Conservation (phyloP, 2,797 vertebrate genomes). For the Varecia variegata region DNA sequence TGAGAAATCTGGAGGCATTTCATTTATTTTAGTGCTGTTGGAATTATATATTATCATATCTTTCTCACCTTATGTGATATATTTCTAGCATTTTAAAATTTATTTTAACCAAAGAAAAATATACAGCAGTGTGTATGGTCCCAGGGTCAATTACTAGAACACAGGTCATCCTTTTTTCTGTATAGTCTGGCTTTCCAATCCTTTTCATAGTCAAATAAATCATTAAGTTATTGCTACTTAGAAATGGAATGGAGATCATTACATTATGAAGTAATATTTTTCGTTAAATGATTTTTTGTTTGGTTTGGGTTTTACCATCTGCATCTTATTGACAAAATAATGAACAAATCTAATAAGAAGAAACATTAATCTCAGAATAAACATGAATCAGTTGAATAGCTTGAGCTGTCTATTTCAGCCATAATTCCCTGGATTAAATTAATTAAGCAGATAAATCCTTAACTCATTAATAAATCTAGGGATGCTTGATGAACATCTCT, state of each 20-base stretch:
- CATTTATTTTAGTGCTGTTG: background rate
- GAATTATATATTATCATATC: background rate
- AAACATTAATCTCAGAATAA: conserved; percentile 5
- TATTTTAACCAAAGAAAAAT: background rate
- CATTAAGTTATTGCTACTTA: background rate
- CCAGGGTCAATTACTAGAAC: background rate
- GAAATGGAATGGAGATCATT: background rate
- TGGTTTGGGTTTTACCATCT: background rate
- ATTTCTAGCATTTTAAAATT: background rate
- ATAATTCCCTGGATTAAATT: background rate
- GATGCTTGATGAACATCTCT: background rate
- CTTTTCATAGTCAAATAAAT: background rate
- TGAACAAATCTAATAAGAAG: background rate
- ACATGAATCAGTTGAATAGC: background rate
- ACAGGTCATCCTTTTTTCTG: background rate
- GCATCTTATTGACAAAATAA: background rate
- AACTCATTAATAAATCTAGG: background rate
- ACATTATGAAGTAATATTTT: background rate
- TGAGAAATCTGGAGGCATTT: background rate
- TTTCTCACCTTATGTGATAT: background rate
- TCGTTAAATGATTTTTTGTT: background rate
- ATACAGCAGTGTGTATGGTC: background rate
- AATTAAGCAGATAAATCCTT: background rate
- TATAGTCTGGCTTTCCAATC: background rate
- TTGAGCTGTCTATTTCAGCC: background rate